These are phyloP conservation scores for Allygus modestus DNA, from an alignment of 2,888 invertebrate genomes.

Conservation along the genomic window DNA sequence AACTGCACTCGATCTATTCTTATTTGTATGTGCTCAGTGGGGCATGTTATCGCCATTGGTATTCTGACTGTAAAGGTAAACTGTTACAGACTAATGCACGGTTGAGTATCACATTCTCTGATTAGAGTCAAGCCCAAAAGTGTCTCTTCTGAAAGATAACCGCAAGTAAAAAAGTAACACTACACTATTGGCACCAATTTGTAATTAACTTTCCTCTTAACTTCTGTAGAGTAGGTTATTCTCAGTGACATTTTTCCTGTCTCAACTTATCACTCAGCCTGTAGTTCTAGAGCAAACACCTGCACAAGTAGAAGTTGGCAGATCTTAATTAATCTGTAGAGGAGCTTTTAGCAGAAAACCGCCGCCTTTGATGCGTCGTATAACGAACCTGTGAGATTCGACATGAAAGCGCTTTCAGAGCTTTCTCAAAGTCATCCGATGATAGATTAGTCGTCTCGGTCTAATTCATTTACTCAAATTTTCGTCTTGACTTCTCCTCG, in stretches of 20 bases:
- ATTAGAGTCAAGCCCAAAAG: too few relatives aligned
- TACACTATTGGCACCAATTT: too few relatives aligned
- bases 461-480: constrained; percentile 4
- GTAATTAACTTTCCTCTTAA: too few relatives aligned
- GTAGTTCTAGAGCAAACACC: constrained; percentile 12
- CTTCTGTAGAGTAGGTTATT: too few relatives aligned
- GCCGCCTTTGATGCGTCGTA: background rate
- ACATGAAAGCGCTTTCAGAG: background rate
- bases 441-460: background rate
- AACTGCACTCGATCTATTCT: too few relatives aligned
- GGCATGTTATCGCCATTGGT: too few relatives aligned
- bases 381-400: constrained; percentile 9
- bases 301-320: background rate
- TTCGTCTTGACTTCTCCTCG: background rate
- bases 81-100: too few relatives aligned
- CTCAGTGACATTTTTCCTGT: background rate
- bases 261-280: background rate
- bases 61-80: too few relatives aligned
- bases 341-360: constrained; percentile 23
- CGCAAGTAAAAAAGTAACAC: too few relatives aligned
- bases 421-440: constrained; percentile 4
- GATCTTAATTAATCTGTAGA: constrained; percentile 3
- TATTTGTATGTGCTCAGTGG: too few relatives aligned
- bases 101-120: too few relatives aligned
- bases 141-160: too few relatives aligned